Evolutionary conservation across 2,888 invertebrate species (phyloP).

Genomic region (Sminthurides aquaticus): DNA sequence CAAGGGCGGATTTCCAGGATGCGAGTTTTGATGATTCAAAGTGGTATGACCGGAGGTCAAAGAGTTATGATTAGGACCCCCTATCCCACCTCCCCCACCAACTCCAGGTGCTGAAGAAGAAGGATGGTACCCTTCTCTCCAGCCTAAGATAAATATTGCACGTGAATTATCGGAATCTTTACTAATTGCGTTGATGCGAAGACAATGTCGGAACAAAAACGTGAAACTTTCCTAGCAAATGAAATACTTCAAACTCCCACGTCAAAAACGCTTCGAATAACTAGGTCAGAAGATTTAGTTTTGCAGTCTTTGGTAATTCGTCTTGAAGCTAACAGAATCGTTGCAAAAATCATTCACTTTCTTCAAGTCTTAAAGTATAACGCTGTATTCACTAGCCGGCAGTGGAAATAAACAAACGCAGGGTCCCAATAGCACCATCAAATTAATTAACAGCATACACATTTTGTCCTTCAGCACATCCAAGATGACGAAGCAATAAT

Average conservation of each 20-base stretch:
- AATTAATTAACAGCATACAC: background rate
- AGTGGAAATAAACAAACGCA: background rate
- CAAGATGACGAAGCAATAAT: background rate
- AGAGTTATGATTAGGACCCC: background rate
- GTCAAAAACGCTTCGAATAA: too few species aligned
- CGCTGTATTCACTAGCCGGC: background rate
- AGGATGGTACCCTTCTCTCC: slow-evolving; percentile 21
- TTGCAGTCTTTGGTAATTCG: too few species aligned
- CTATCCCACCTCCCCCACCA: slow-evolving; percentile 5
- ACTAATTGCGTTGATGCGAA: too few species aligned
- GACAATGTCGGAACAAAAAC: too few species aligned
- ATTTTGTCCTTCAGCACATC: background rate
- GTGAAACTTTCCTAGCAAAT: too few species aligned
- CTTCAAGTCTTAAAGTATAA: too few species aligned
- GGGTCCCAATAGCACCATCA: background rate
- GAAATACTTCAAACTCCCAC: too few species aligned
- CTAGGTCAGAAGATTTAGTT: too few species aligned
- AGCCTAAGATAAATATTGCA: slow-evolving; percentile 10
- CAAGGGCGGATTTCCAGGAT: background rate
- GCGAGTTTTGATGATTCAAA: background rate
- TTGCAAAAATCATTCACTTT: too few species aligned
- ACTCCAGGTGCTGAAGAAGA: slow-evolving; percentile 2
- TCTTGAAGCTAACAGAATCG: too few species aligned
- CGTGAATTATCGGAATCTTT: too few species aligned
- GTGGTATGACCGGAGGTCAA: background rate